A percentile compares a stretch with the other conserved stretches of the same genome.
These are phyloP conservation scores for Prunella strophiata DNA, from an alignment of 2,797 vertebrate genomes.

Conservation along the genomic window DNA sequence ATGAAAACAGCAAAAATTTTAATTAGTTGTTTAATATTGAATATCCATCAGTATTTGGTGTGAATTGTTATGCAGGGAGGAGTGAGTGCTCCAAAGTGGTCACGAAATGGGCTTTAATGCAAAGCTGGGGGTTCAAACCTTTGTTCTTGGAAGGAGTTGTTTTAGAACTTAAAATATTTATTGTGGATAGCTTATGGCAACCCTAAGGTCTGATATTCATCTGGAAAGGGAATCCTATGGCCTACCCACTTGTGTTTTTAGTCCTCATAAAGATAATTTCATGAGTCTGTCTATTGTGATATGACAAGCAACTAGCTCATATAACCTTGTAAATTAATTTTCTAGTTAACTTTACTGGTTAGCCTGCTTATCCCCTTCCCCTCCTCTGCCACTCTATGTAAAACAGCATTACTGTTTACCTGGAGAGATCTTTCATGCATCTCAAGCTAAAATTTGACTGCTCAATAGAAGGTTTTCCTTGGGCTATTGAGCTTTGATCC, in stretches of 20 bases:
- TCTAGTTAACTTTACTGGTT: not conserved
- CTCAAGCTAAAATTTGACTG: not conserved
- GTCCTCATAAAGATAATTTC: not conserved
- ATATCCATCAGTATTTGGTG: conserved; percentile 36
- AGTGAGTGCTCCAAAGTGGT: not conserved
- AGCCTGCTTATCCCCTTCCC: not conserved
- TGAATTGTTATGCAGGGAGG: conserved; percentile 13
- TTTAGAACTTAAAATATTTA: not conserved
- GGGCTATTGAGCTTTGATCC: not conserved
- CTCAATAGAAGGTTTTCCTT: not conserved
- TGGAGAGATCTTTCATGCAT: not conserved
- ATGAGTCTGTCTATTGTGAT: not conserved
- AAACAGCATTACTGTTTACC: not conserved
- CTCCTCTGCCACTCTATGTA: not conserved
- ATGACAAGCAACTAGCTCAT: not conserved
- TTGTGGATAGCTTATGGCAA: not conserved
- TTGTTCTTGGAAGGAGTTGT: conserved; percentile 1
- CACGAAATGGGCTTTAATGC: conserved; percentile 1
- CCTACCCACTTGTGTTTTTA: not conserved
- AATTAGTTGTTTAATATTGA: conserved; percentile 70
- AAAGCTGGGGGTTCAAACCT: not conserved
- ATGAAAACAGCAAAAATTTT: conserved; percentile 59
- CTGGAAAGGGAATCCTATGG: not conserved
- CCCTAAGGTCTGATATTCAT: not conserved
- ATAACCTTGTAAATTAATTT: not conserved